These are phyloP conservation scores for Chaetodon trifascialis DNA, from an alignment of 2,113 vertebrate genomes.

Conservation along the genomic window DNA sequence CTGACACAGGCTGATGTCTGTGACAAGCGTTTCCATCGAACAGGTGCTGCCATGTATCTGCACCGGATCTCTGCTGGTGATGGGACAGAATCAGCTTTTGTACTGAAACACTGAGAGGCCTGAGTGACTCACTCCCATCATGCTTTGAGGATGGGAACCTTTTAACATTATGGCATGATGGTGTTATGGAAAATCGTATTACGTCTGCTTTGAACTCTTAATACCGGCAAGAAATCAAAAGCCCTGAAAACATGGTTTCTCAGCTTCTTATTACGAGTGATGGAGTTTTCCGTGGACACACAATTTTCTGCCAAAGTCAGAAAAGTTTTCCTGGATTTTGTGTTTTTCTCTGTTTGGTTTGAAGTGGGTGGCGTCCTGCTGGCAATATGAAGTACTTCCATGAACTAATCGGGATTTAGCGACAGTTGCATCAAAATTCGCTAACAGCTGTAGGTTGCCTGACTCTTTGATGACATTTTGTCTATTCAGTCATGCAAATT, in stretches of 20 bases:
- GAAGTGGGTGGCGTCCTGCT: not conserved
- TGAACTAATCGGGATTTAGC: not conserved
- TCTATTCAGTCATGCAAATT: not conserved
- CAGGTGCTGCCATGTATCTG: constrained; percentile 33
- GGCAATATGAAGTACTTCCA: not conserved
- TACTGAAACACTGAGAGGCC: not conserved
- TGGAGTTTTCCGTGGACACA: not conserved
- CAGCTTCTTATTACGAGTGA: not conserved
- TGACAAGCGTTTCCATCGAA: constrained; percentile 37
- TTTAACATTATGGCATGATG: too few species aligned
- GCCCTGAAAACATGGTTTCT: not conserved
- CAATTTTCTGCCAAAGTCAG: not conserved
- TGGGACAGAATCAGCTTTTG: constrained; percentile 7
- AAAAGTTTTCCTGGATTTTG: not conserved
- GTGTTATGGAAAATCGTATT: too few species aligned
- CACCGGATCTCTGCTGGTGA: constrained; percentile 12
- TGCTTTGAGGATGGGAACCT: not conserved
- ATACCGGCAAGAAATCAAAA: not conserved
- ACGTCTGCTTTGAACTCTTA: too few species aligned
- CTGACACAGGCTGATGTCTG: constrained; percentile 46
- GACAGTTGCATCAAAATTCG: not conserved
- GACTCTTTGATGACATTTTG: not conserved
- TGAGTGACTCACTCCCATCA: not conserved
- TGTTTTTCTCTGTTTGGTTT: not conserved
- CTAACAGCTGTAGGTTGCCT: not conserved